Evolutionary conservation across 2,797 vertebrate species (phyloP).

Genomic region (Dipus sagitta): DNA sequence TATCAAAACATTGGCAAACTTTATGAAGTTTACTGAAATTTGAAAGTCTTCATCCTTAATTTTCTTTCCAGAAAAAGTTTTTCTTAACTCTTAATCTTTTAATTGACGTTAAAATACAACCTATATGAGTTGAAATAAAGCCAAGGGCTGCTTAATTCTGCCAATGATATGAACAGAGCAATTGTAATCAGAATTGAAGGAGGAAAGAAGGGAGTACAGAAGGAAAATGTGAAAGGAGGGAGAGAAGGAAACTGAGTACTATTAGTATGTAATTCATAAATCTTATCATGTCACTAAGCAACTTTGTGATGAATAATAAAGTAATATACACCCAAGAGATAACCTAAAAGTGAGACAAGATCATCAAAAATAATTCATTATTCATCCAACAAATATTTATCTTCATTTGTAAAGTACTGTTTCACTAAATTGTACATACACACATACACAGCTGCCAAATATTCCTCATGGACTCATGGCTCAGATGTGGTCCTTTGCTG

Average conservation of each 20-base stretch:
- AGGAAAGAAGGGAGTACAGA: neutral
- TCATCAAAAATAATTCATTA: neutral
- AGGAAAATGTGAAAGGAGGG: neutral
- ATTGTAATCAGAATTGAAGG: neutral
- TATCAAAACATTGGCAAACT: neutral
- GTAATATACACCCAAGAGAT: neutral
- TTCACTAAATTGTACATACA: neutral
- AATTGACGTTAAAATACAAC: neutral
- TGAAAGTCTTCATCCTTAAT: neutral
- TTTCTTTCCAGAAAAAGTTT: neutral
- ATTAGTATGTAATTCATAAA: neutral
- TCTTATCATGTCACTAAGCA: neutral
- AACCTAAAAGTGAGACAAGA: neutral
- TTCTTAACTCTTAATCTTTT: slow-evolving; percentile 22
- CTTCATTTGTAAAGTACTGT: neutral
- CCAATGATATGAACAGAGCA: neutral
- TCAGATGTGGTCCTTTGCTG: neutral
- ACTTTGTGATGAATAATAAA: slow-evolving; percentile 12
- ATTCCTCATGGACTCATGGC: neutral
- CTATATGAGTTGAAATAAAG: slow-evolving; percentile 35
- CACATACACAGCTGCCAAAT: neutral
- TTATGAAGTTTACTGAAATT: neutral
- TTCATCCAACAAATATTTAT: neutral
- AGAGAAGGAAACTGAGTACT: neutral
- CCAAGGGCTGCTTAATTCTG: neutral